phyloP scores from a whole-genome alignment of 2,888 invertebrate genomes.

The Drosophila anomelani region DNA sequence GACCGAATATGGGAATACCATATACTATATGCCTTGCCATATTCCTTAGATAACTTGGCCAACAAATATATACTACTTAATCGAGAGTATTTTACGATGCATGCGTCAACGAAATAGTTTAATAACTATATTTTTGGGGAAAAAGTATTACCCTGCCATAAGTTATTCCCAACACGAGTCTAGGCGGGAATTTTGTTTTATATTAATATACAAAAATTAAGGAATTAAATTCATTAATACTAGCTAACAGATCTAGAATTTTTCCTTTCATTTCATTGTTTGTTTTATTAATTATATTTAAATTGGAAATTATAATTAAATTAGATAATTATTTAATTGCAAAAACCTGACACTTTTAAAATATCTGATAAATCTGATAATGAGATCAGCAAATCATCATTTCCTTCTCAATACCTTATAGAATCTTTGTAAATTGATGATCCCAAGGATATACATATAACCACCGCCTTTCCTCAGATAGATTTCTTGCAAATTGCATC shows the following conservation, averaged over 20 bases:
- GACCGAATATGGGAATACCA: constrained; percentile 13
- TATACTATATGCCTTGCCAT: background rate
- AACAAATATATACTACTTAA: background rate
- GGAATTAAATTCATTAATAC: too few species aligned
- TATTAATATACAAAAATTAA: background rate
- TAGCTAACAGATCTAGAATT: background rate
- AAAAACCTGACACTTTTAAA: too few species aligned
- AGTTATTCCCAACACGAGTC: background rate
- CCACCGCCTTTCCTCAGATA: background rate
- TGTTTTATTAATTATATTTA: too few species aligned
- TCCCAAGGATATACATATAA: too few species aligned
- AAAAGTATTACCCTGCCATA: background rate
- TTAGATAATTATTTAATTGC: too few species aligned
- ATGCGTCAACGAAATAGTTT: constrained; percentile 9
- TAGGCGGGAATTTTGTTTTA: background rate
- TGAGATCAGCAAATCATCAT: too few species aligned
- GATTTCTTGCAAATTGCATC: constrained; percentile 6
- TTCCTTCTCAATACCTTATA: too few species aligned
- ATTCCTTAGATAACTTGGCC: background rate
- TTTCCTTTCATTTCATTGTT: too few species aligned
- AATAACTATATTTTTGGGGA: background rate
- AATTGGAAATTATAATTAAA: too few species aligned
- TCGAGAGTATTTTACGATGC: constrained; percentile 8
- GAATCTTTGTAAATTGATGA: background rate
- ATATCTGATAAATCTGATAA: too few species aligned